These are phyloP conservation scores for Anastrepha obliqua DNA, from an alignment of 1,140 invertebrate species.

Conservation along the genomic window DNA sequence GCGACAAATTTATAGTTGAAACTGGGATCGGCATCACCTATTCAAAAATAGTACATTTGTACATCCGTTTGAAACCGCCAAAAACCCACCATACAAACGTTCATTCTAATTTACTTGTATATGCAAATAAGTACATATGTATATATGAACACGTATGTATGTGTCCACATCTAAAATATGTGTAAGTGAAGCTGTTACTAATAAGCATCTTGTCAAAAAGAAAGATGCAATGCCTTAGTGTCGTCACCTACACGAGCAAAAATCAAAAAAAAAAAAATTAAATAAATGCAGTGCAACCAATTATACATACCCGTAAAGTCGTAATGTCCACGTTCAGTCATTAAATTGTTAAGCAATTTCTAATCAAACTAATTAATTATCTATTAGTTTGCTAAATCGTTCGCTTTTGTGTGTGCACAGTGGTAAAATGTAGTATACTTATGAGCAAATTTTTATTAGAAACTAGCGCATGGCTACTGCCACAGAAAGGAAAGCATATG, in stretches of 20 bases:
- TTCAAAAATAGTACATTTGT: not conserved
- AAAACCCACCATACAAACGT: not conserved
- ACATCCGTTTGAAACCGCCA: not conserved
- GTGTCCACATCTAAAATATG: too few species aligned
- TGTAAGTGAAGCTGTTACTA: not conserved
- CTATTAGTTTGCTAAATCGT: not conserved
- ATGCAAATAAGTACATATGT: too few species aligned
- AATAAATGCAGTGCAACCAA: not conserved
- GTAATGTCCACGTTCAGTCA: not conserved
- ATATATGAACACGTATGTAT: too few species aligned
- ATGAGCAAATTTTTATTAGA: too few species aligned
- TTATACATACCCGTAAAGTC: not conserved
- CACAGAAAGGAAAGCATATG: too few species aligned
- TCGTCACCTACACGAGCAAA: not conserved
- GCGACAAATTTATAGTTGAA: not conserved
- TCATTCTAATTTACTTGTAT: too few species aligned
- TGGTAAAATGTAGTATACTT: too few species aligned
- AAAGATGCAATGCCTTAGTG: not conserved
- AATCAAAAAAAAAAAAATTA: not conserved
- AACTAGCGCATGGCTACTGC: too few species aligned
- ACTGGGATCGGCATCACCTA: conserved; percentile 40
- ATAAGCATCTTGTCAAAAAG: not conserved
- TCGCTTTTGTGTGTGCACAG: too few species aligned
- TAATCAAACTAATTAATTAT: not conserved
- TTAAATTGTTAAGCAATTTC: conserved; percentile 16